Base-by-base conservation (phyloP, 92 coral and sea anemone genomes). In the Epizoanthus ramosus region DNA sequence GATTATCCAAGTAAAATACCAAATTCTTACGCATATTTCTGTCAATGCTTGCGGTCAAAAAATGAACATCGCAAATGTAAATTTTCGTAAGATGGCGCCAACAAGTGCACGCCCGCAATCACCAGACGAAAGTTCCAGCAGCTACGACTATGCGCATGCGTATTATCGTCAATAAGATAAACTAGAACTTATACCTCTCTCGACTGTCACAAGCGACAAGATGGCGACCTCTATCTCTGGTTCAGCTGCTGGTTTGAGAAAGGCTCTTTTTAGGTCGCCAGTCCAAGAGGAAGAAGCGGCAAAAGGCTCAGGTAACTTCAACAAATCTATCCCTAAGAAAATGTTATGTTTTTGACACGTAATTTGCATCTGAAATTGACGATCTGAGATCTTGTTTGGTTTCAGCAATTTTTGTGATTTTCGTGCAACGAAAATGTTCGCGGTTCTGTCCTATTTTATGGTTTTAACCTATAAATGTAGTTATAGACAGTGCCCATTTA, bases 261-360 rank as follows among this genome's bases (percentile, higher is more conserved):
- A 94, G 77, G 93, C 93, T 43, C 96, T 96, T 56, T 96, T 96
- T 88, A 90, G 89, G 37, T 92, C 99, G 15, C 99, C 98, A 81
- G 82, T 73, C 66, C 56, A 86, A 77, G 88, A 79, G 21, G 90
- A 85, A 43, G 89, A 84, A 17, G 73, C 74, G 18, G 58, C 83
- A n/a, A 82, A 92, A 83, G 35, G 86, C 63, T 80, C 98, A 86
- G 98, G 98, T 93, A 35, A 77, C 80, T 59, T 21, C 24, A 19
- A 12, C n/a, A 5, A 28, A 17, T 43, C 41, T n/a, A 22, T 7
- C 71, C 31, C 21, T 2, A 21, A 59, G 22, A 17, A 37, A 58
- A 0, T 15, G 68, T 53, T 3, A 15, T 9, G 13, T 50, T 50
- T 50, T 2, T 3, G 54, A 50, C 14, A 50, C 54, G 10, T 50